Base-by-base conservation (phyloP, 2,113 vertebrate species). In the Cercopithecus mona region DNA sequence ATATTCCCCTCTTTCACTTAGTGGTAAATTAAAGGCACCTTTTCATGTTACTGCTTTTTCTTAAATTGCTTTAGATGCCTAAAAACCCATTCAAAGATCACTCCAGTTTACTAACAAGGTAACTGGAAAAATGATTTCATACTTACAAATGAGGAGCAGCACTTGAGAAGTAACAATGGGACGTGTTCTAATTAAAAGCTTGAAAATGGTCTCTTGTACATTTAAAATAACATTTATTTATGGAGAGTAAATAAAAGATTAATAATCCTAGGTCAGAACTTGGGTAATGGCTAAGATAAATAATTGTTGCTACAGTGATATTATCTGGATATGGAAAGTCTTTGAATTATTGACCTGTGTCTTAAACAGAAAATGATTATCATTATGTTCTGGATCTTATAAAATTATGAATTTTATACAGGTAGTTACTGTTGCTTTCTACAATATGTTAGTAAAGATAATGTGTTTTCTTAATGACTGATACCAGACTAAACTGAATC, bases 281-380 rank as follows among this genome's bases (percentile, higher is more conserved):
- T 25, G 16, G 35, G 14, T 84, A 75, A 61, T 57, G 38, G 12
- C 38, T 38, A 83, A 94, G 2, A 35, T 61, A 83, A 70, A 75
- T 75, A 64, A 76, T 70, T 61, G 10, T 13, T 17, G 14, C 48
- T 79, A 23, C 43, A 43, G 40, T 50, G 22, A 27, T 78, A 38
- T 88, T 76, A 90, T 50, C 55, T 93, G 59, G 10, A 48, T 48
- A 48, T 52, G 27, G 73, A 79, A 93, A 72, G 18, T 73, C 84
- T 94, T 88, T 30, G 35, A 55, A 78, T 97, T 81, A 59, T 66
- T 79, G 85, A 83, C 52, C 70, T 76, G 16, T 72, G 20, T 30
- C 10, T 95, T 72, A 92, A 92, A 83, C 57, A 93, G 57, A 92
- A 93, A 93, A 88, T 72, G 38, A 90, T 93, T 94, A 87, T 81